Evolutionary conservation across 23 tunicate genomes (phyloP), one percentile per base, ranked within the genome.

Genomic region (Botrylloides violaceus): DNA sequence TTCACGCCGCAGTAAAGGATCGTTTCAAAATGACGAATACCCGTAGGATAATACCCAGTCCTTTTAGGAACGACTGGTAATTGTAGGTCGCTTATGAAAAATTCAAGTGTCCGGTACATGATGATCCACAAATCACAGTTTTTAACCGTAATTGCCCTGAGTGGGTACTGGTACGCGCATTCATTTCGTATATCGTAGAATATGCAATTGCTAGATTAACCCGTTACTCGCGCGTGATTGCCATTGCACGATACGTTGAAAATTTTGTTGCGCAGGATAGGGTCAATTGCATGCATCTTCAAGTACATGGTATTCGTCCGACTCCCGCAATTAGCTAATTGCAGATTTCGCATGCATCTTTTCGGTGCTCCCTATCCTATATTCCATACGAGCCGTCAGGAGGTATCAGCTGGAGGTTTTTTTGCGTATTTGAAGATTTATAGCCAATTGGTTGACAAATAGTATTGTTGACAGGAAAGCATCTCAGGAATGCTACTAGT

Each of bases 71-170:
- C 53, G 53, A 43, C 53, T 43, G 53, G 53, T 43, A 43, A 43
- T 43, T 43, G 53, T 9, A 9, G 53, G 53, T 43, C 53, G 70
- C 70, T 63, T 63, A 63, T 63, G 70, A 63, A 63, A 63, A 63
- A 63, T 63, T 63, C 35, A 63, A 63, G 70, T 63, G 70, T 33
- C 34, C 33, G 70, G 70, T 43, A 43, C 53, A 43, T 43, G 53
- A 43, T 43, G 53, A 43, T 43, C 53, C 53, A 43, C 53, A 43
- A 43, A 43, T 43, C 53, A 43, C 53, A 43, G 53, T 43, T 43
- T 15, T 43, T 43, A 43, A 43, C 53, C 53, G 53, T 43, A 43
- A 43, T 43, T 43, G 53, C 53, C 53, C 12, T 43, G 53, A 43
- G 53, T 43, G 53, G 53, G 53, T 43, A 9, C 53, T 43, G 15